Base-by-base conservation (phyloP, 2,888 invertebrate species). In the Sinelater perroti region DNA sequence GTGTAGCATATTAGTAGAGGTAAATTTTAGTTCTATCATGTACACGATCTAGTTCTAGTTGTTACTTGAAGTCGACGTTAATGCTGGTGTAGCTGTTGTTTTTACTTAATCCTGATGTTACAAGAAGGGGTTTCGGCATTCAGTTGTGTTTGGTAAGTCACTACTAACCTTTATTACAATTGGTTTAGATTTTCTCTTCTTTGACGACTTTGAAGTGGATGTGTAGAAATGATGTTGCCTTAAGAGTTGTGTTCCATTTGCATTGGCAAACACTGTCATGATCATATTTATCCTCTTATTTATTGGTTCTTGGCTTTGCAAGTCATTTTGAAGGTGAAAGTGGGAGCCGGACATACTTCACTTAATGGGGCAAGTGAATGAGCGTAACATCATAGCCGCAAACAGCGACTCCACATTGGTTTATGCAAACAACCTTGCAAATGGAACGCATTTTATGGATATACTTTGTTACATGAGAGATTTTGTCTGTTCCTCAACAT, bases 111-210 rank as follows among this genome's bases (percentile, higher is more conserved):
- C 17, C 18, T 13, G 21, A n/a, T 13, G n/a, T 53, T 53, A 24
- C 53, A 46, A 55, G 54, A 47, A 31, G 14, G 24, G 36, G 16
- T 55, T 36, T 46, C 28, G 30, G 30, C 54, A 26, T 46, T 46
- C 20, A 20, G 54, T n/a, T n/a, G 54, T 55, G 31, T 47, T 56
- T 21, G 50, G 49, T 56, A 56, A 46, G 47, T 52, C 33, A 45
- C 20, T 20, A 50, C n/a, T 42, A 10, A n/a, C n/a, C n/a, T 24
- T 35, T 31, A 16, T 36, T 45, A 35, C 17, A 5, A 35, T 26
- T 45, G 53, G 53, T 45, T 35, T 45, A 45, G 53, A 31, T 33
- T 45, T 17, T 45, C 38, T 21, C 16, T 31, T 52, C 52, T 44
- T 8, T 45, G 35, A 17, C 7, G 16, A 11, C 14, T 10, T 38